Conservation (phyloP, 1,140 invertebrate genomes). For the Spodoptera frugiperda region DNA sequence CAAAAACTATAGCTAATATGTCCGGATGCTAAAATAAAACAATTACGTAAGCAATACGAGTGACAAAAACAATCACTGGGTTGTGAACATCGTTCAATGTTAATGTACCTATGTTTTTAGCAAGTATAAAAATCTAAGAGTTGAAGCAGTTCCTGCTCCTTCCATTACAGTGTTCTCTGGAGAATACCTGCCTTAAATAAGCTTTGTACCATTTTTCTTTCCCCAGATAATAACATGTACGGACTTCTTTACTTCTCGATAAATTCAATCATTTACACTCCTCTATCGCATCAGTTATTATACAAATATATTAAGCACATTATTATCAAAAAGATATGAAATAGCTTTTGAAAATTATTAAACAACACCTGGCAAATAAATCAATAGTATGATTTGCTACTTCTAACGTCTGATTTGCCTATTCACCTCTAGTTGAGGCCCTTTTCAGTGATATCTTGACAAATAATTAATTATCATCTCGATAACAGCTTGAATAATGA, state of each 20-base stretch:
- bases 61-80: conserved; percentile 12
- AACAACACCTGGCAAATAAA: too few species aligned
- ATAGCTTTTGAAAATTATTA: too few species aligned
- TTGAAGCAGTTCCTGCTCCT: conserved; percentile 24
- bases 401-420: too few species aligned
- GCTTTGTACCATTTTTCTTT: conserved; percentile 30
- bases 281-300: not conserved
- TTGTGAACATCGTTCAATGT: not conserved
- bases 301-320: not conserved
- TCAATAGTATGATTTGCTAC: too few species aligned
- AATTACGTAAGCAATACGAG: not conserved
- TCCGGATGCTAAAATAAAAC: conserved; percentile 1
- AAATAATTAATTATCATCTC: conserved; percentile 1
- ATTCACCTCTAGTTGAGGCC: not conserved
- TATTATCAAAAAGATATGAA: too few species aligned
- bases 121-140: conserved; percentile 12
- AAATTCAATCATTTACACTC: conserved; percentile 19
- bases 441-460: conserved; percentile 4
- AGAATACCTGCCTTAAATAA: conserved; percentile 33
- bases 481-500: too few species aligned
- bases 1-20: not conserved
- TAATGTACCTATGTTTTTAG: not conserved
- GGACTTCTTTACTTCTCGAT: conserved; percentile 23
- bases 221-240: not conserved
- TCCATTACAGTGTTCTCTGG: conserved; percentile 30